Percentiles rank a stretch among this genome's conserved stretches.
Evolutionary conservation across 2,797 vertebrate genomes (phyloP).

Genomic region (Sebastolobus alascanus): DNA sequence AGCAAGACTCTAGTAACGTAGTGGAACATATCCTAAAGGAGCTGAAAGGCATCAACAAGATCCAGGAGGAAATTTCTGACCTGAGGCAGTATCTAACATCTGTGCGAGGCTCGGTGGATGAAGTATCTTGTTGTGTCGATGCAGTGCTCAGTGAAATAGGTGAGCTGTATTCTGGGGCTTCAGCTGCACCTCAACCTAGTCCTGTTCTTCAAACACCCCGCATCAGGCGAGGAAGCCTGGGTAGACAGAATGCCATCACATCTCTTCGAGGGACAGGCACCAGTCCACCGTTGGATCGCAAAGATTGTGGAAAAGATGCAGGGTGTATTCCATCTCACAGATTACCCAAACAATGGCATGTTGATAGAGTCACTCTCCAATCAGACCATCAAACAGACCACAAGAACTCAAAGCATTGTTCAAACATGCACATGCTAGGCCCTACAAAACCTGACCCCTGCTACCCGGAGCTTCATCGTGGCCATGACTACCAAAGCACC

Average conservation of each 20-base stretch:
- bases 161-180: constrained; percentile 81
- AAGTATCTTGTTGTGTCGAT: constrained; percentile 88
- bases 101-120: constrained; percentile 87
- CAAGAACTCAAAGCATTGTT: constrained; percentile 49
- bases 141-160: constrained; percentile 87
- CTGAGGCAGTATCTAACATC: constrained; percentile 86
- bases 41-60: constrained; percentile 88
- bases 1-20: constrained; percentile 76
- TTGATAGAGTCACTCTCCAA: constrained; percentile 25
- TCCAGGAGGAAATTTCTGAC: constrained; percentile 88
- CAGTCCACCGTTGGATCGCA: constrained; percentile 82
- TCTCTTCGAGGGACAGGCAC: constrained; percentile 74
- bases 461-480: constrained; percentile 58
- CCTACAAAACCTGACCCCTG: constrained; percentile 39
- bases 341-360: constrained; percentile 52
- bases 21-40: constrained; percentile 88
- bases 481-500: constrained; percentile 75
- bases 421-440: constrained; percentile 28
- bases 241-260: constrained; percentile 75
- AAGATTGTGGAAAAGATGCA: constrained; percentile 83
- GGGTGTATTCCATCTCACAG: constrained; percentile 54
- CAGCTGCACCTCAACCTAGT: constrained; percentile 64
- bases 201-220: constrained; percentile 58
- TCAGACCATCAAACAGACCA: constrained; percentile 36
- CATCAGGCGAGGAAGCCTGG: constrained; percentile 71